Percentiles rank a stretch among this genome's conserved stretches.
Evolutionary conservation across 2,113 vertebrate species (phyloP).

Genomic region (Urocitellus parryii): DNA sequence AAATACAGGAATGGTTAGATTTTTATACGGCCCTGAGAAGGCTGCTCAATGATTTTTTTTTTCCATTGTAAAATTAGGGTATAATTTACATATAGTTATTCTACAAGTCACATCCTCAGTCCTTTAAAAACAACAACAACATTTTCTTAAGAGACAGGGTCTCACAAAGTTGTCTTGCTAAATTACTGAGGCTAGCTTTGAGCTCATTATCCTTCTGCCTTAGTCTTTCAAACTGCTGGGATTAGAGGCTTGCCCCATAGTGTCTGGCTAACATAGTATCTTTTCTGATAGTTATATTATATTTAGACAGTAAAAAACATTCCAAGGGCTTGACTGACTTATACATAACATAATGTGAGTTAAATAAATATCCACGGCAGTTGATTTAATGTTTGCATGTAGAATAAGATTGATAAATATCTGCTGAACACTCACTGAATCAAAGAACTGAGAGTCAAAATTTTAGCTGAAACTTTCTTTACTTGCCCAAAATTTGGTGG

Average conservation of each 20-base stretch:
- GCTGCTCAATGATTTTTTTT: background rate
- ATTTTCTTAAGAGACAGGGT: no score
- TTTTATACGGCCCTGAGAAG: background rate
- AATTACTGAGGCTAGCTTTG: no score
- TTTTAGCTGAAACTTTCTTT: slow-evolving; percentile 16
- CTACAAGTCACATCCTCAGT: no score
- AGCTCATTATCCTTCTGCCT: no score
- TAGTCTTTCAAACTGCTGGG: no score
- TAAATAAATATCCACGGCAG: background rate
- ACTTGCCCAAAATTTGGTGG: background rate
- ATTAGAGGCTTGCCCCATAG: no score
- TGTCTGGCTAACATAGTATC: background rate
- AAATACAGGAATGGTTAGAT: slow-evolving; percentile 4
- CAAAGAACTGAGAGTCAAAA: slow-evolving; percentile 7
- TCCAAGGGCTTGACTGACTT: background rate
- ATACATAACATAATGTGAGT: background rate
- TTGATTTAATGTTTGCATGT: background rate
- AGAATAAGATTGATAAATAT: background rate
- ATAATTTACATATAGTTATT: slow-evolving; percentile 14
- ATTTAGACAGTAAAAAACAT: slow-evolving; percentile 22
- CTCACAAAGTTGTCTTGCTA: no score
- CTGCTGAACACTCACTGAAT: background rate
- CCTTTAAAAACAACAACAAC: no score
- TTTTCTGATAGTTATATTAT: slow-evolving; percentile 22
- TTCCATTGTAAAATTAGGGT: background rate